These are phyloP conservation scores for Tarsius wallacei DNA, from an alignment of 2,797 vertebrate species.

Conservation along the genomic window DNA sequence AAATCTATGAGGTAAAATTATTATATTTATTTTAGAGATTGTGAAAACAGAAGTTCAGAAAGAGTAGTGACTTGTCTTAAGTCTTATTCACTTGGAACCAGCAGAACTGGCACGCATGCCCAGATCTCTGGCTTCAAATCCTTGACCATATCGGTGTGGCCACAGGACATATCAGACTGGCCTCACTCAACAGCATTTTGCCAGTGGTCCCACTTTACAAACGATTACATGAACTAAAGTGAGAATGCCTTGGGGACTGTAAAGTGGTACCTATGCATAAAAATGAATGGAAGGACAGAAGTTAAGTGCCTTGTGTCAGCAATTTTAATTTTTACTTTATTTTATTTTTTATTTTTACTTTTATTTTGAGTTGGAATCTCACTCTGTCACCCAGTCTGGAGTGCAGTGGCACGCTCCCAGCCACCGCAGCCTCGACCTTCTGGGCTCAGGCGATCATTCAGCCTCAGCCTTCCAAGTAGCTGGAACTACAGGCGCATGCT, in stretches of 20 bases:
- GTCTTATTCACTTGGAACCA: neutral
- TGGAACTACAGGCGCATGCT: too few species aligned
- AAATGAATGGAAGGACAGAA: neutral
- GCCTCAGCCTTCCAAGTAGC: too few species aligned
- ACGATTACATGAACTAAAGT: neutral
- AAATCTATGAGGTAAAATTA: neutral
- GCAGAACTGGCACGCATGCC: neutral
- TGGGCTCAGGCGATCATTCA: too few species aligned
- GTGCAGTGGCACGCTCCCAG: too few species aligned
- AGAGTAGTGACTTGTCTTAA: neutral
- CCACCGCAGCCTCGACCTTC: too few species aligned
- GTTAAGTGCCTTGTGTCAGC: neutral
- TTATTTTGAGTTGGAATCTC: neutral
- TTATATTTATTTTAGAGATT: neutral
- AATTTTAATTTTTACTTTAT: neutral
- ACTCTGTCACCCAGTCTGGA: too few species aligned
- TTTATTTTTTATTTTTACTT: neutral
- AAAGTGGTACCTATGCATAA: neutral
- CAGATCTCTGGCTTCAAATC: neutral
- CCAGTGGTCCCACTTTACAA: neutral
- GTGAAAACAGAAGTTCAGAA: neutral
- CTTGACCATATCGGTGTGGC: neutral
- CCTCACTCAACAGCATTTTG: neutral
- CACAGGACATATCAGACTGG: neutral
- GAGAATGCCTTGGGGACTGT: neutral